Base-by-base conservation (phyloP, 2,797 vertebrate species). In the Oreochromis grahami region DNA sequence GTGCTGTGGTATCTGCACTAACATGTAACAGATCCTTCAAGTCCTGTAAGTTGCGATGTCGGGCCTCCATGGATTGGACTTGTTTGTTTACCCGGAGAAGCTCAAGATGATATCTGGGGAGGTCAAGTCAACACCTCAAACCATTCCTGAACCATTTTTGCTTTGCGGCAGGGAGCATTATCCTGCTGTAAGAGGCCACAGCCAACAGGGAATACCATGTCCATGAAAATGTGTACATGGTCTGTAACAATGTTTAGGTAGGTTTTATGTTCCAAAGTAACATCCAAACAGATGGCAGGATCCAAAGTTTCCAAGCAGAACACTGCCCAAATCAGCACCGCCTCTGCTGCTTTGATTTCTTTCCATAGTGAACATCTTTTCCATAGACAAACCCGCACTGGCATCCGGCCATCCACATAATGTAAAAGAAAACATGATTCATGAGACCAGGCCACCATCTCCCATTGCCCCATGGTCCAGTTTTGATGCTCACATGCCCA, bases 1-100 rank as follows among this genome's bases (percentile, higher is more conserved):
- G 58, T 63, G 19, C 0, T 1, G 19, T 36, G 3, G 58, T 13
- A 36, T 63, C 3, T 63, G 17, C 32, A 63, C 32, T 0, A 63
- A 63, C 4, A 36, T 63, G 32, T 32, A 63, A 63, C 58, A 36
- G 3, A 63, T n/a, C 10, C 58, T 36, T 36, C 1, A 60, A 2
- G 56, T 60, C 32, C 6, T 63, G 17, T 5, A 63, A 36, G 58
- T 63, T 63, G 58, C 10, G 1, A 63, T 36, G 58, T 63, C 32
- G 58, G 10, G 58, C 58, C 58, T 63, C 58, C 32, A 36, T 63
- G 10, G 58, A n/a, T 63, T 17, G 0, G 32, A 63, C 1, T 63
- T 36, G 17, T 63, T 63, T 63, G 58, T 63, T 19, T 36, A 63
- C 58, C 58, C 17, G n/a, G 32, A n/a, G 10, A 63, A 63, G 4